phyloP scores from a whole-genome alignment of 2,797 vertebrate species.

The Sebastes cheni region DNA sequence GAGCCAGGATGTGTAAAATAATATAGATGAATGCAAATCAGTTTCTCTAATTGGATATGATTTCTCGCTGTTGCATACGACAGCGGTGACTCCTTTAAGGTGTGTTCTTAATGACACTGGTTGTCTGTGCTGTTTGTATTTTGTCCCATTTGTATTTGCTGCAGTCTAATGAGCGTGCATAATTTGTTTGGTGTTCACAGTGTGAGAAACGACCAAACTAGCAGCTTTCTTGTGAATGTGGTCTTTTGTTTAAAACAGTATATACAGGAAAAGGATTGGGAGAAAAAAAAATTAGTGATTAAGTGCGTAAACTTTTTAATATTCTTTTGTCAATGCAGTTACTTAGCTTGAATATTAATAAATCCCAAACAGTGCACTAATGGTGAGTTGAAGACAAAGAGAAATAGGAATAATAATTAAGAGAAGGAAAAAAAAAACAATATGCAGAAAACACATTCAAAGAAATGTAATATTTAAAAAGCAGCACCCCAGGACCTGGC shows the following conservation, averaged over 20 bases:
- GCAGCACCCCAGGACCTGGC: conserved; percentile 75
- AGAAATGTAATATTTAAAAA: conserved; percentile 77
- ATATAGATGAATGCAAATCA: not conserved
- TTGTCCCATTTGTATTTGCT: not conserved
- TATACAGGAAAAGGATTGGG: not conserved
- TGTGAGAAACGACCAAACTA: conserved; percentile 10
- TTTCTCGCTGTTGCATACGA: not conserved
- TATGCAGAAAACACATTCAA: conserved; percentile 57
- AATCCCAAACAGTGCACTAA: conserved; percentile 32
- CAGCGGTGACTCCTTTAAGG: not conserved
- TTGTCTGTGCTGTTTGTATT: not conserved
- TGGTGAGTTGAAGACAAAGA: conserved; percentile 47
- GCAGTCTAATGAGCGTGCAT: conserved; percentile 24
- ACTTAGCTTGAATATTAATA: conserved; percentile 52
- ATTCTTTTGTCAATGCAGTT: conserved; percentile 35
- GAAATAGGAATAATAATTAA: conserved; percentile 53
- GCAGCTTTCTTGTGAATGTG: not conserved
- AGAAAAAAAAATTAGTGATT: not conserved
- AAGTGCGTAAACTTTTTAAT: conserved; percentile 34
- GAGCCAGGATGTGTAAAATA: conserved; percentile 13
- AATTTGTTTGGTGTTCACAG: not conserved
- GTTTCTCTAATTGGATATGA: conserved; percentile 9
- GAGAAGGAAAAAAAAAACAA: conserved; percentile 23
- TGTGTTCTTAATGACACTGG: not conserved
- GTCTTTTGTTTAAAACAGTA: conserved; percentile 13